Base-by-base conservation (phyloP, 2,888 invertebrate genomes). In the Leucania comma region DNA sequence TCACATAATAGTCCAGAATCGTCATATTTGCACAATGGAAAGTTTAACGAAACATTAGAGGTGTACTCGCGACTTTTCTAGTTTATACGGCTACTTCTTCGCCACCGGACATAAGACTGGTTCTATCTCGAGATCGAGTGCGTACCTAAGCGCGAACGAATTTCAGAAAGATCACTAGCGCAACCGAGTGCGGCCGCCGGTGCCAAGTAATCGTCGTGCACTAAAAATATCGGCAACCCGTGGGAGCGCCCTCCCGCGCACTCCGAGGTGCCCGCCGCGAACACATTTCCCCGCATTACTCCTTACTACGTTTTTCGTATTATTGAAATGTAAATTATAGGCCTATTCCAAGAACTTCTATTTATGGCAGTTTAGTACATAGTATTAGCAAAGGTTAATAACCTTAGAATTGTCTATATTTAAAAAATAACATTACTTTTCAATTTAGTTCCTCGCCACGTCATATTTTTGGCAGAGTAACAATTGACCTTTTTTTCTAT, bases 161-260 rank as follows among this genome's bases (percentile, higher is more conserved):
- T 94, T 94, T 95, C 91, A 94, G 92, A 94, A 94, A 94, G 95
- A 95, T 95, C 93, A 94, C 91, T 95, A 93, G 95, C 95, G 92
- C 95, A 93, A 91, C 89, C 88, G 94, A 93, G 94, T 93, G 93
- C 95, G 96, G 94, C 94, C 96, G 95, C 93, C 96, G 94, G 96
- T 96, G 97, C 97, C 97, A 96, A 97, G 96, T 96, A 96, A 96
- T 96, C 96, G 96, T 96, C 96, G 95, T 92, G 93, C 94, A 97
- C 97, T 97, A 97, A 97, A 97, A 97, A 97, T 97, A 97, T 94
- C 96, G 92, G 94, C 94, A 95, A 96, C 95, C 96, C 96, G 96
- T 96, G 96, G 96, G 96, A 95, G 96, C 96, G 95, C 96, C 96
- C 95, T 95, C 96, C 96, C 95, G 95, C 95, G 94, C 95, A 92